Percentiles rank a stretch among this genome's conserved stretches.
These are phyloP conservation scores for Cyanoramphus novaezelandiae DNA, from an alignment of 2,113 vertebrate species.

Conservation along the genomic window DNA sequence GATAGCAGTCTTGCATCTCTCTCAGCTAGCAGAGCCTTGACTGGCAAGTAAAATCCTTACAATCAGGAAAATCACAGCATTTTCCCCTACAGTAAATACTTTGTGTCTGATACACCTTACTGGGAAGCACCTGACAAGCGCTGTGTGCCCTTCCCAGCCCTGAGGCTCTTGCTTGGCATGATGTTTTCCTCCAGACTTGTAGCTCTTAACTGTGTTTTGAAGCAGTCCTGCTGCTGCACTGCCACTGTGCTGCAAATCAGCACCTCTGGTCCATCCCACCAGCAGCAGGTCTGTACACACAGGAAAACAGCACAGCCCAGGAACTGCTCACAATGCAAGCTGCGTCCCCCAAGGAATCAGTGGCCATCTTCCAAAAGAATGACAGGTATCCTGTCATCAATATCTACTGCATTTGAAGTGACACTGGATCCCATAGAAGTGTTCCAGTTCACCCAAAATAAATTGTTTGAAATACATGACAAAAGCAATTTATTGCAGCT, in stretches of 20 bases:
- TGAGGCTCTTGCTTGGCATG: neutral
- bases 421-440: neutral
- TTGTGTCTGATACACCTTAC: neutral
- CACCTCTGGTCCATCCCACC: accelerated
- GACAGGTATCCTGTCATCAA: neutral
- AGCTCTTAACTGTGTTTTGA: neutral
- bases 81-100: neutral
- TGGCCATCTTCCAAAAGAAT: neutral
- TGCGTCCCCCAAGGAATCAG: neutral
- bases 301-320: neutral
- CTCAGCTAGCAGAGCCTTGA: neutral
- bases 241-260: neutral
- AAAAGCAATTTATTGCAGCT: neutral
- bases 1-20: neutral
- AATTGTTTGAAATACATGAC: neutral
- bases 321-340: neutral
- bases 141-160: neutral
- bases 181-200: neutral
- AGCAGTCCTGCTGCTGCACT: neutral
- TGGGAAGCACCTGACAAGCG: neutral
- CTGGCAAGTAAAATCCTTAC: conserved; percentile 2
- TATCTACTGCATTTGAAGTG: neutral
- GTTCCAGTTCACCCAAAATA: neutral
- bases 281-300: neutral
- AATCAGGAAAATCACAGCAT: neutral